Base-by-base conservation (phyloP, 1,140 invertebrate genomes). In the Physella acuta region DNA sequence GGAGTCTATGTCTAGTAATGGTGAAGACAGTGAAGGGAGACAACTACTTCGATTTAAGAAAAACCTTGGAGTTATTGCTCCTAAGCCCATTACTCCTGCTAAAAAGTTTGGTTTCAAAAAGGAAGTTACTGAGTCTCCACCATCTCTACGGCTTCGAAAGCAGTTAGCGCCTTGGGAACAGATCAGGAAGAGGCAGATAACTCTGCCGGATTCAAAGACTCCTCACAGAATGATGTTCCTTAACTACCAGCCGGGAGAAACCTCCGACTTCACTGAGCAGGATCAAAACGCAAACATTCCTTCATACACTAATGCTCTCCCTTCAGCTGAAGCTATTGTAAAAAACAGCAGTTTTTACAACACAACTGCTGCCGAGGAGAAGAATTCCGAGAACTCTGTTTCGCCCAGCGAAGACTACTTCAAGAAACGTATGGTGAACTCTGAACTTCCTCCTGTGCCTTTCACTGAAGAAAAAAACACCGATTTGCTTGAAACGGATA, bases 211-310 rank as follows among this genome's bases (percentile, higher is more conserved):
- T 26, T 31, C 66, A 8, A 1, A 59, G n/a, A 60, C 5, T 17
- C 55, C 55, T 1, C 66, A 68, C 39, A 39, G 33, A 16, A 60
- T 68, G 17, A 60, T 60, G 34, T 68, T 68, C 52, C 39, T 68
- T 1, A 59, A 60, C 39, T 51, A 59, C 37, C 53, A 58, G 34
- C 66, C 66, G 1, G 66, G 66, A 26, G 66, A 68, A 28, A 59
- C 36, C 3, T 31, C 34, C 3, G 66, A 68, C 33, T 59, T 39
- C 39, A 11, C 5, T 31, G 33, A 14, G 11, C 16, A 33, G 58
- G 58, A 55, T 26, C 24, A 59, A 24, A 33, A 34, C 11, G 28
- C 3, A 31, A 31, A 5, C 16, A 4, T 31, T 3, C 8, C 8
- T 31, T 31, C 8, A 33, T 11, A 16, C 3, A 33, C 8, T 28